These are phyloP conservation scores for Luscinia megarhynchos DNA, from an alignment of 2,797 vertebrate genomes.

Conservation along the genomic window DNA sequence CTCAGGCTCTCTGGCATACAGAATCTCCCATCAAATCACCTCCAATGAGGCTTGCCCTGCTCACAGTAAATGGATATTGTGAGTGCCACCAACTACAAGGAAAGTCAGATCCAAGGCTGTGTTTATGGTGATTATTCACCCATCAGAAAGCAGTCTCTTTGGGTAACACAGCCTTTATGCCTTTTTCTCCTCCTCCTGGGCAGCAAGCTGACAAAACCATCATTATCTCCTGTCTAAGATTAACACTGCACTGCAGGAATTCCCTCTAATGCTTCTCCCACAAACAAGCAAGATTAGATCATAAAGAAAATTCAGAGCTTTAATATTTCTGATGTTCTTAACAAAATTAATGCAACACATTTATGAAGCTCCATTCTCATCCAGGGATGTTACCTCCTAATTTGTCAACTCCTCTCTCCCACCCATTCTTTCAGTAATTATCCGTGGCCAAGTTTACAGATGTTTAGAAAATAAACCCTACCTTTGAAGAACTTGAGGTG, in stretches of 20 bases:
- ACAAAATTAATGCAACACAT: not conserved
- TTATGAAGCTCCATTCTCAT: not conserved
- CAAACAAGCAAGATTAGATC: not conserved
- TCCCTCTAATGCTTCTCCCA: not conserved
- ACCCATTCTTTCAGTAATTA: not conserved
- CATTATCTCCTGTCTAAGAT: slow-evolving; percentile 15
- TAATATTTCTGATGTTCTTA: not conserved
- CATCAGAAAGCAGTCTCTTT: not conserved
- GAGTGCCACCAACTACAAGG: not conserved
- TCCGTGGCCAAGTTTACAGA: not conserved
- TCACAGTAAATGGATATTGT: not conserved
- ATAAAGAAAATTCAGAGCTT: slow-evolving; percentile 11
- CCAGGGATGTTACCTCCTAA: not conserved
- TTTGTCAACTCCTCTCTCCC: not conserved
- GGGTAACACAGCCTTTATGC: not conserved
- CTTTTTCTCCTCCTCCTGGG: not conserved
- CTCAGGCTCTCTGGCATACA: not conserved
- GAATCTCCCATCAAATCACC: not conserved
- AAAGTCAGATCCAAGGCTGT: not conserved
- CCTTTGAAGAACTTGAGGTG: slow-evolving; percentile 95
- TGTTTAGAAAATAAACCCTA: slow-evolving; percentile 58
- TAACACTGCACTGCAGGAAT: slow-evolving; percentile 25
- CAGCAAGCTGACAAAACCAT: slow-evolving; percentile 3
- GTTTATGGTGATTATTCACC: not conserved
- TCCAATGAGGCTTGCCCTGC: not conserved